A percentile compares a stretch with the other conserved stretches of the same genome.
Evolutionary conservation across 2,888 invertebrate genomes (phyloP).

Genomic region (Drosophila imparisetae): DNA sequence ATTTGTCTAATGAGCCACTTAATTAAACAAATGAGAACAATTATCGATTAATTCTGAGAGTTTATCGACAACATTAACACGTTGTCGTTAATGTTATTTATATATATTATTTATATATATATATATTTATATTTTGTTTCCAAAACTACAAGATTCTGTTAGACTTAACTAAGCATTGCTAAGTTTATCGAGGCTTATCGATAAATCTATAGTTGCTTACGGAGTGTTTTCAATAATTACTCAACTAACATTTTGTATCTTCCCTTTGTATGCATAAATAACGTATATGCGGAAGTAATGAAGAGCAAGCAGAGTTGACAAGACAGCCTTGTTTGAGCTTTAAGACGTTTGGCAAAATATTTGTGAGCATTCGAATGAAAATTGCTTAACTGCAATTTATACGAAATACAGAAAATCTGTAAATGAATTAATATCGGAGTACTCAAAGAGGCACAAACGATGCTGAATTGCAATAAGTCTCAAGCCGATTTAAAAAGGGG

Average conservation of each 20-base stretch:
- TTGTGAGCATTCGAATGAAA: conserved; percentile 26
- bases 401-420: conserved; percentile 35
- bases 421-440: conserved; percentile 69
- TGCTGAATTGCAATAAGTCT: conserved; percentile 44
- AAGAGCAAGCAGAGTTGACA: not conserved
- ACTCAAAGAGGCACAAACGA: conserved; percentile 28
- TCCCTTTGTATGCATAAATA: not conserved
- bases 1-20: conserved; percentile 3
- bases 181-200: not conserved
- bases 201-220: not conserved
- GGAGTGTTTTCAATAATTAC: not conserved
- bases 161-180: not conserved
- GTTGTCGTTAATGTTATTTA: not conserved
- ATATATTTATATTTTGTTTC: not conserved
- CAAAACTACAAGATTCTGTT: not conserved
- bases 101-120: too few species aligned
- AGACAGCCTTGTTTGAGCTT: not conserved
- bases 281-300: not conserved
- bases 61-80: not conserved
- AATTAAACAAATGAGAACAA: not conserved
- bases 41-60: not conserved
- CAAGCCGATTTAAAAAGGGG: conserved; percentile 23
- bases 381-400: conserved; percentile 67
- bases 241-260: not conserved
- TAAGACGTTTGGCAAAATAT: not conserved